Evolutionary conservation across 1,140 invertebrate species (phyloP), one percentile per base, ranked within the genome.

Genomic region (Pollicipes pollicipes): DNA sequence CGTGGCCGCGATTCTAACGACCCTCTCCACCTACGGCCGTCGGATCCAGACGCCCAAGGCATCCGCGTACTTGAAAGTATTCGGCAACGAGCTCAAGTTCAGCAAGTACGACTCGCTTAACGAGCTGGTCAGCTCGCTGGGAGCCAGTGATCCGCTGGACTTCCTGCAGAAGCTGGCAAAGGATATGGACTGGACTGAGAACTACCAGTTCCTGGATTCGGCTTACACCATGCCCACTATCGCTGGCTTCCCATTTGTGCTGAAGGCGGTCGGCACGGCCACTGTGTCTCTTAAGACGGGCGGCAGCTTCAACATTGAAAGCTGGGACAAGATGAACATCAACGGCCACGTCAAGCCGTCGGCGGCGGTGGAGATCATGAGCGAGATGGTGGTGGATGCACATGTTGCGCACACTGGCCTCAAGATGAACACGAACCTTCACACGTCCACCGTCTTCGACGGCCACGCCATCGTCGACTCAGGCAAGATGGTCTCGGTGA

Each of bases 11-110:
- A 30, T 27, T 71, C 71, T 28, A 74, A 73, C 30, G n/a, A 32
- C 71, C 35, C 68, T 69, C 21, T 69, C 74, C n/a, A n/a, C n/a
- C n/a, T n/a, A n/a, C 21, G 72, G 74, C 6, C 70, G 70, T 26
- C 68, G 67, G 6, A 71, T 75, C 70, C 74, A 75, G 31, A 72
- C 76, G 30, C 78, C 79, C 17, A 67, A 74, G 31, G 78, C 76
- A 16, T 77, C 78, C 13, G 32, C 78, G 24, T 80, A 77, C 73
- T 69, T 78, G 72, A 78, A 78, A 29, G 77, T 86, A 29, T 81
- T 89, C 29, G 84, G 88, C 71, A 81, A 84, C 69, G 73, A 88
- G 3, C 82, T 88, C 27, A 68, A 76, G 26, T 78, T 76, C 73
- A 75, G 76, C 26, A 74, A 74, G 30, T 79, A 79, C 70, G 73